Evolutionary conservation across 2,888 invertebrate genomes (phyloP), one percentile per base, ranked within the genome.

Genomic region (Dascillus cervinus): DNA sequence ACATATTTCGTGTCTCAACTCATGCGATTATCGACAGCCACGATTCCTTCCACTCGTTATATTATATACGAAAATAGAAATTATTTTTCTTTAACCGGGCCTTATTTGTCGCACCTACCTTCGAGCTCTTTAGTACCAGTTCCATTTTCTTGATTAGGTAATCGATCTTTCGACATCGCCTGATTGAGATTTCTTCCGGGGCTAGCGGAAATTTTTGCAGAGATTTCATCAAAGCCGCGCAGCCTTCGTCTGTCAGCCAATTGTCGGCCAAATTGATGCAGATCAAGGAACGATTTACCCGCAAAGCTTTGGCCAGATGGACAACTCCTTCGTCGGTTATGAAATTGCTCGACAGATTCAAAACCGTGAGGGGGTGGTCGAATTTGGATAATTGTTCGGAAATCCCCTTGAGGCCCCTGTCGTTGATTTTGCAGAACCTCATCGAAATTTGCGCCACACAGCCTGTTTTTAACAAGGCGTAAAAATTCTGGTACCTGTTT

Each of bases 321-420:
- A 15, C 20, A 3, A 51, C 52, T 2, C 65, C 66, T 8, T 39
- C 41, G 24, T 62, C 59, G 10, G 53, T 53, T 12, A 66, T 47
- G 19, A 40, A 42, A 44, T 67, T 67, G 32, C 60, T 56, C 1
- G 63, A 52, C 22, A 67, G 32, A 47, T 65, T 60, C 17, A 67
- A 39, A 14, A 50, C 51, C 3, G 51, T 36, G 23, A 66, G 34
- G 2, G 54, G 36, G 2, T 43, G 34, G 9, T 42, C 45, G 5
- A 23, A 43, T 6, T 21, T 34, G 20, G 26, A 40, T 20, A 65
- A 39, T 42, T 53, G 49, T 2, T 42, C 29, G 1, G 53, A 39
- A n/a, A 64, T 53, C 30, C 49, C 53, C 19, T 46, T 37, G 3
- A 50, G 19, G 2, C 57, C 58, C 8, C 30, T 26, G n/a, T 53